A percentile compares a stretch with the other conserved stretches of the same genome.
Conservation (phyloP, 2,888 invertebrate species). For the Eilema griseolum region DNA sequence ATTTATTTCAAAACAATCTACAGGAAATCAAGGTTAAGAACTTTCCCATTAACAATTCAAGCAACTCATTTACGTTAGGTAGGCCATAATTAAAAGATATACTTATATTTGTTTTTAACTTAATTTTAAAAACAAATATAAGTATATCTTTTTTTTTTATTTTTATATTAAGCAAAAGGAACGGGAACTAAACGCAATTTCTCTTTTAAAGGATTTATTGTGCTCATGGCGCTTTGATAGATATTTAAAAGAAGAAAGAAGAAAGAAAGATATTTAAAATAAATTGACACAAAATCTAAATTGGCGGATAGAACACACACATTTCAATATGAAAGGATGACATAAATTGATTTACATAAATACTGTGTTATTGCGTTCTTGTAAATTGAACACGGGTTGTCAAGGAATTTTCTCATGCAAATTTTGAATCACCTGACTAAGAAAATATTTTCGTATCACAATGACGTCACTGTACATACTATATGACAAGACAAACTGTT, state of each 20-base stretch:
- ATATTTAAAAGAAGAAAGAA: not conserved
- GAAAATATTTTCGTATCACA: too few species aligned
- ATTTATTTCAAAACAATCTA: not conserved
- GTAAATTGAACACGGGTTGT: not conserved
- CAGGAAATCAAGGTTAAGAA: not conserved
- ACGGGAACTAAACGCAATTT: not conserved
- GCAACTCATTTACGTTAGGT: not conserved
- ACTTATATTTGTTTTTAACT: too few species aligned
- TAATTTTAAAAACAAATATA: too few species aligned
- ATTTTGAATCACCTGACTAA: not conserved
- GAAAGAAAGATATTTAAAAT: too few species aligned
- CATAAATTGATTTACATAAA: constrained; percentile 5
- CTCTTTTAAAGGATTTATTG: not conserved
- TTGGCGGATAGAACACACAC: not conserved
- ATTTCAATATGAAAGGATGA: constrained; percentile 4
- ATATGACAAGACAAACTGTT: too few species aligned
- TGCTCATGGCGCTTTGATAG: not conserved
- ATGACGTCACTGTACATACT: too few species aligned
- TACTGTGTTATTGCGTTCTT: constrained; percentile 7
- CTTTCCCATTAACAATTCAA: not conserved
- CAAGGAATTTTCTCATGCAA: not conserved
- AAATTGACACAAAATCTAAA: not conserved
- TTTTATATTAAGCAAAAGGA: too few species aligned
- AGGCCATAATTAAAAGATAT: not conserved
- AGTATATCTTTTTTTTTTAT: too few species aligned